phyloP scores from a whole-genome alignment of 2,113 vertebrate species.

The Carassius gibelio region DNA sequence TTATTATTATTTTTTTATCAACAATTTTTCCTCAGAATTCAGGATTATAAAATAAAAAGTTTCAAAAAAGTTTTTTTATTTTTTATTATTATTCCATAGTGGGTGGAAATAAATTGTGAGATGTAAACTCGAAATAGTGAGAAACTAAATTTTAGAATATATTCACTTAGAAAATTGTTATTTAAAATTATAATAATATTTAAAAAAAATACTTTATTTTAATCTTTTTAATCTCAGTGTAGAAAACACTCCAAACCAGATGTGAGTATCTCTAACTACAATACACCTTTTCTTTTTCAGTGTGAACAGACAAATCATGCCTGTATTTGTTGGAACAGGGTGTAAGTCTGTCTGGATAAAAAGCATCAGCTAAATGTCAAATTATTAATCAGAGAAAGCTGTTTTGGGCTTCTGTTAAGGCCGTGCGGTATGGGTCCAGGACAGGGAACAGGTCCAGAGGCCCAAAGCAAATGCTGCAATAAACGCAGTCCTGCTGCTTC shows the following conservation, averaged over 20 bases:
- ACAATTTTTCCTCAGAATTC: no score
- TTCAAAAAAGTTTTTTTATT: no score
- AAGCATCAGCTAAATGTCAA: constrained; percentile 1
- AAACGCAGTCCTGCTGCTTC: constrained; percentile 49
- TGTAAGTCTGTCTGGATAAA: background rate
- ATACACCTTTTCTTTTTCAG: background rate
- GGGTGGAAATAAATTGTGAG: no score
- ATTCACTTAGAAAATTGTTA: no score
- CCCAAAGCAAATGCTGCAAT: constrained; percentile 32
- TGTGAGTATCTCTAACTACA: background rate
- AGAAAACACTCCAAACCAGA: background rate
- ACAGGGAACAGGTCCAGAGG: constrained; percentile 38
- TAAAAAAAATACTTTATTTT: background rate
- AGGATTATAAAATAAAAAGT: no score
- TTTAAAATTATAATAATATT: background rate
- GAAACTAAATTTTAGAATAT: no score
- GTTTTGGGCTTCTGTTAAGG: constrained; percentile 18
- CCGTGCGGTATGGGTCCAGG: constrained; percentile 24
- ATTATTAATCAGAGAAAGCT: constrained; percentile 18
- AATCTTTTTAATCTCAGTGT: background rate
- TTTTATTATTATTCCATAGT: no score
- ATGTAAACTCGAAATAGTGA: no score
- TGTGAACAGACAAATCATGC: background rate
- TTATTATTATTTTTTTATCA: no score
- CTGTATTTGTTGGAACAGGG: background rate